Evolutionary conservation across 2,113 vertebrate species (phyloP).

Genomic region (Tursiops truncatus): DNA sequence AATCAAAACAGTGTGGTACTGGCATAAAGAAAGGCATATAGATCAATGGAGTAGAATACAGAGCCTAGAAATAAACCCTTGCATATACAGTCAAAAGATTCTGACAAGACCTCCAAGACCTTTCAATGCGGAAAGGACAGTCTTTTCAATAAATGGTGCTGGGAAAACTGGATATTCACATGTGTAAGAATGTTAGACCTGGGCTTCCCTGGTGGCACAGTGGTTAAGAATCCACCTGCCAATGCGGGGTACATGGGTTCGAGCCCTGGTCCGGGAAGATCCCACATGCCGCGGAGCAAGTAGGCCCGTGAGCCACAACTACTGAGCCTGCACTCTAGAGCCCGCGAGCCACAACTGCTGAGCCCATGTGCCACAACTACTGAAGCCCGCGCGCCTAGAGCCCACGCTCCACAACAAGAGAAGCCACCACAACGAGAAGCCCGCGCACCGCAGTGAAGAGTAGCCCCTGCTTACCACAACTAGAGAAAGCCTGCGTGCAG

Average conservation of each 20-base stretch:
- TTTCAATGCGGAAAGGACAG: not conserved
- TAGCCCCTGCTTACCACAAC: not conserved
- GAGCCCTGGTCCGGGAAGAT: not conserved
- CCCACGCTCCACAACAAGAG: not conserved
- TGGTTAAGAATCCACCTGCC: not conserved
- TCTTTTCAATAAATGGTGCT: not conserved
- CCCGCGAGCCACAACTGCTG: not conserved
- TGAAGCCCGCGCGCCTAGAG: not conserved
- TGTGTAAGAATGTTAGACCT: not conserved
- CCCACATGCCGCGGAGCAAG: not conserved
- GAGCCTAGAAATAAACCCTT: not conserved
- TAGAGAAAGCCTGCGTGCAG: not conserved
- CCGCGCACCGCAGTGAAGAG: fast-evolving
- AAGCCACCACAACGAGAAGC: not conserved
- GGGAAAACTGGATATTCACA: not conserved
- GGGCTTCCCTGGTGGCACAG: not conserved
- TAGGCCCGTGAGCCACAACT: no score
- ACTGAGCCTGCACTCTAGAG: no score
- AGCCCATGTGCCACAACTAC: not conserved
- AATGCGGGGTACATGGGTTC: not conserved
- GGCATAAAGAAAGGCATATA: not conserved
- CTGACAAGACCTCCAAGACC: not conserved
- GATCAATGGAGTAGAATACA: not conserved
- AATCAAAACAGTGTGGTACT: not conserved
- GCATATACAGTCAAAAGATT: not conserved